phyloP scores from a whole-genome alignment of 2,888 invertebrate species.

The Ophion slaviceki region DNA sequence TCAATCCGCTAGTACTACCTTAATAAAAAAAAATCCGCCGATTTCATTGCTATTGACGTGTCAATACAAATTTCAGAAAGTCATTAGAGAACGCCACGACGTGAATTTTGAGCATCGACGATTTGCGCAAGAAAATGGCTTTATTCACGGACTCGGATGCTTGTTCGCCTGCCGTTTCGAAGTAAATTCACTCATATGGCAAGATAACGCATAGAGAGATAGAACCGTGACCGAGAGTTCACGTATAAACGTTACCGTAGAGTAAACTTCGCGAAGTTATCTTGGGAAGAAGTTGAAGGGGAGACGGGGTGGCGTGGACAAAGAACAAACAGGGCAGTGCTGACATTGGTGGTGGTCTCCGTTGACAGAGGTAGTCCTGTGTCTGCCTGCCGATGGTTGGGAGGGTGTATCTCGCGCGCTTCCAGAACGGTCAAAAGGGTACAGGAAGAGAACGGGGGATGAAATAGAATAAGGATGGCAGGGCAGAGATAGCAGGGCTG shows the following conservation, averaged over 20 bases:
- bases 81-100: neutral
- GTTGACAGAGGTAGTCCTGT: conserved; percentile 40
- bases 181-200: conserved; percentile 63
- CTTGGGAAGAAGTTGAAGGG: conserved; percentile 52
- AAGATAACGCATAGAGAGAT: conserved; percentile 33
- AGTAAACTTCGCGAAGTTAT: conserved; percentile 66
- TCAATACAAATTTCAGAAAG: too few relatives aligned
- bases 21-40: too few relatives aligned
- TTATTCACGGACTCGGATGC: conserved; percentile 27
- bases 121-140: conserved; percentile 41
- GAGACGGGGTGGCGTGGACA: conserved; percentile 35
- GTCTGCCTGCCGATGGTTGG: conserved; percentile 38
- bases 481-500: conserved; percentile 6
- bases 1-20: too few relatives aligned
- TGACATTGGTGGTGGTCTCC: conserved; percentile 37
- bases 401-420: conserved; percentile 46
- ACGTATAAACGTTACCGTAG: conserved; percentile 65
- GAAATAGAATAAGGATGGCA: conserved; percentile 14
- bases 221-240: conserved; percentile 8
- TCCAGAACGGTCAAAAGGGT: conserved; percentile 34
- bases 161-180: conserved; percentile 57
- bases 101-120: conserved; percentile 54
- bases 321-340: conserved; percentile 60
- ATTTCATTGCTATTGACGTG: too few relatives aligned
- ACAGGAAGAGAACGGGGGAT: conserved; percentile 46